Percentiles rank a stretch among this genome's conserved stretches.
phyloP scores from a whole-genome alignment of 30 jellyfish, hydroid and myxozoan species.

The Hydra vulgaris region DNA sequence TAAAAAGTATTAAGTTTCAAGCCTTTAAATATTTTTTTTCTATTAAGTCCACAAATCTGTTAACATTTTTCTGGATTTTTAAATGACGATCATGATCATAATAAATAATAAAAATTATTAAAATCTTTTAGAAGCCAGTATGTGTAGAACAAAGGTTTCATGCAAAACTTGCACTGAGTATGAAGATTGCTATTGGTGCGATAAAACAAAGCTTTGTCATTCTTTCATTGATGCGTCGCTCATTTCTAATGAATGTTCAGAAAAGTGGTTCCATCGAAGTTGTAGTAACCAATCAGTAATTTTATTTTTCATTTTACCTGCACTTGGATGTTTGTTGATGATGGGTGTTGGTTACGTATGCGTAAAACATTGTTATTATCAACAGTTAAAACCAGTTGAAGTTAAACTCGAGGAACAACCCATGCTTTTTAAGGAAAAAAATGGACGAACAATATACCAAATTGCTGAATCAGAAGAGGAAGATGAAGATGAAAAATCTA shows the following conservation, averaged over 20 bases:
- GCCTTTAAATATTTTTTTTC: no score
- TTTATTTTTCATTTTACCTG: background rate
- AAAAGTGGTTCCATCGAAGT: background rate
- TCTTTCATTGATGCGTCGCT: background rate
- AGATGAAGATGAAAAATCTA: conserved; percentile 1
- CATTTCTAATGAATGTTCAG: background rate
- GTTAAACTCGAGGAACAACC: background rate
- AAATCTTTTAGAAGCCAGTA: no score
- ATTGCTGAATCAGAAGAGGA: conserved; percentile 10
- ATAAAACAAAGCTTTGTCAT: conserved; percentile 1
- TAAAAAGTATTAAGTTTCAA: no score
- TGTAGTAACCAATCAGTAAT: background rate
- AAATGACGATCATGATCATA: no score
- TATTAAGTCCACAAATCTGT: no score
- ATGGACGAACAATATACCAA: conserved; percentile 1
- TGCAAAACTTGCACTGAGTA: background rate
- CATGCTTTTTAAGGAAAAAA: conserved; percentile 1
- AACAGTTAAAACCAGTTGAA: conserved; percentile 8
- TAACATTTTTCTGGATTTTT: no score
- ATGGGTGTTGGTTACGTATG: background rate
- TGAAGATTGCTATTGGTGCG: conserved; percentile 7
- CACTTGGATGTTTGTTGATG: background rate
- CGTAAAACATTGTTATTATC: background rate
- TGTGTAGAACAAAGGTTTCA: background rate
- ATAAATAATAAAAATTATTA: no score